Conservation (phyloP, 1,140 invertebrate genomes). For the Drosophila tristis region DNA sequence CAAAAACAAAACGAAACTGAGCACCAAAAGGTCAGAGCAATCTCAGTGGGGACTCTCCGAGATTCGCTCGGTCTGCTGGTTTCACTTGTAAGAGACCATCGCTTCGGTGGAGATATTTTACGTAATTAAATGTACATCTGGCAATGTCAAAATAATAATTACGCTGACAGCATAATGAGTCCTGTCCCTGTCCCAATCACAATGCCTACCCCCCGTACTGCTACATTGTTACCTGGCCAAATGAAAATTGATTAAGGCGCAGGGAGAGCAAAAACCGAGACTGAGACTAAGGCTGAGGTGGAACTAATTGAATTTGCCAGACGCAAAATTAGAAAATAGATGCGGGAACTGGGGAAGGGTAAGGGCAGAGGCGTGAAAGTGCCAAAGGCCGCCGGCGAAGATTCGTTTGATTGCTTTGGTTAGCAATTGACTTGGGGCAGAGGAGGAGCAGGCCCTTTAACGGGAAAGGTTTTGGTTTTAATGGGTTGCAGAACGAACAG, state of each 20-base stretch:
- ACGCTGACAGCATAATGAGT: conserved; percentile 70
- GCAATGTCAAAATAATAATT: conserved; percentile 75
- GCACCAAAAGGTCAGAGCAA: conserved; percentile 26
- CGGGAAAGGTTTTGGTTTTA: no score
- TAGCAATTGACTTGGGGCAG: background rate
- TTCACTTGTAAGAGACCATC: background rate
- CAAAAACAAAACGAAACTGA: no score
- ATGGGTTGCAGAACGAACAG: no score
- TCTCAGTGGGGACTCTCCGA: background rate
- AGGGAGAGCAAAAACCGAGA: background rate
- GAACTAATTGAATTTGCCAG: conserved; percentile 51
- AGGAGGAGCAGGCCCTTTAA: no score
- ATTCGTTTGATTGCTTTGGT: conserved; percentile 34
- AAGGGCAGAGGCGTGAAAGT: conserved; percentile 29
- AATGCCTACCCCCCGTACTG: background rate
- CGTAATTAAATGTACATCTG: conserved; percentile 70
- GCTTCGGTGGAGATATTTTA: conserved; percentile 55
- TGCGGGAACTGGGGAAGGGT: background rate
- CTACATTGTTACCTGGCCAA: conserved; percentile 27
- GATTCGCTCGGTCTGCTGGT: conserved; percentile 1
- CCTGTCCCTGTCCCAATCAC: background rate
- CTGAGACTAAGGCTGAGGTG: conserved; percentile 14
- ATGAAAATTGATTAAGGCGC: conserved; percentile 44
- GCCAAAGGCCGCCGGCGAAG: conserved; percentile 31
- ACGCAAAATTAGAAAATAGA: conserved; percentile 45